phyloP scores from a whole-genome alignment of 2,888 invertebrate genomes.

The Agrochola lychnidis region DNA sequence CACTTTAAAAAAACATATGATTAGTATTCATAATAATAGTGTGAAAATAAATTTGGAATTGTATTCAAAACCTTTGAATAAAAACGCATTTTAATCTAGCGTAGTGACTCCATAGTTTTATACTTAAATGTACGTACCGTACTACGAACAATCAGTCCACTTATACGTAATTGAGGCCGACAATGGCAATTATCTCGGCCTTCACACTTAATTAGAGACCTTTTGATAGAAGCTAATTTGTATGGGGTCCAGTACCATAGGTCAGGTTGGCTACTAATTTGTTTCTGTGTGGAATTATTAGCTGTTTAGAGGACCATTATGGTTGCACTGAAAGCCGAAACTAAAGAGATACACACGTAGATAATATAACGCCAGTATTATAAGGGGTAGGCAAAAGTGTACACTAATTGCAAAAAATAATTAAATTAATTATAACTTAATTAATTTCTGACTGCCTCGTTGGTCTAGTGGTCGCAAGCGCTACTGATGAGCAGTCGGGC shows the following conservation, averaged over 20 bases:
- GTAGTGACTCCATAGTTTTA: neutral
- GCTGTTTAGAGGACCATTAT: neutral
- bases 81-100: too few species aligned
- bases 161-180: constrained; percentile 36
- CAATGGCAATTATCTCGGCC: constrained; percentile 44
- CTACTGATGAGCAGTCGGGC: too few species aligned
- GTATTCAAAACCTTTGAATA: too few species aligned
- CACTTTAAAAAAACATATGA: too few species aligned
- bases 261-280: constrained; percentile 1
- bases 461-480: too few species aligned
- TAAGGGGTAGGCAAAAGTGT: neutral
- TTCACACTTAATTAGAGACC: constrained; percentile 48
- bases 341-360: too few species aligned
- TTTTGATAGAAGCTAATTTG: constrained; percentile 48
- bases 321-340: too few species aligned
- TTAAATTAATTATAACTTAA: too few species aligned
- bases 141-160: constrained; percentile 14
- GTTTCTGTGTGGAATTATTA: neutral
- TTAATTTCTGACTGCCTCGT: too few species aligned
- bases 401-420: too few species aligned
- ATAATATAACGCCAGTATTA: neutral
- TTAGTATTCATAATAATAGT: too few species aligned
- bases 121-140: neutral
- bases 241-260: constrained; percentile 14
- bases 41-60: too few species aligned